These are phyloP conservation scores for Pecten maximus DNA, from an alignment of 2,888 invertebrate genomes.

Conservation along the genomic window DNA sequence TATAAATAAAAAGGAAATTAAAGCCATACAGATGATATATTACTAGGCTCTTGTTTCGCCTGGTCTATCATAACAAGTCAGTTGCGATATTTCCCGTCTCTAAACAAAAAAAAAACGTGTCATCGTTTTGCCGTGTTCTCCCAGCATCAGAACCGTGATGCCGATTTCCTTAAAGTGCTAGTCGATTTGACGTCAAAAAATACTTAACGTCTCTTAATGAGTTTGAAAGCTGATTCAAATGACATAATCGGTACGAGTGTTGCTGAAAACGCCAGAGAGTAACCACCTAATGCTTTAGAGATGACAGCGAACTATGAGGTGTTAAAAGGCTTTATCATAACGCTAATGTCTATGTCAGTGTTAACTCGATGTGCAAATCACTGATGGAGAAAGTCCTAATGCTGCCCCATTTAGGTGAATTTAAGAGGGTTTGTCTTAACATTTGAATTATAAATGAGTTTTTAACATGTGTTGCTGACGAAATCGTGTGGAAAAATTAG, in stretches of 20 bases:
- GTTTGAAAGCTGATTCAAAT: slow-evolving; percentile 16
- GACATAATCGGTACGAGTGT: slow-evolving; percentile 8
- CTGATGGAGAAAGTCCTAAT: background rate
- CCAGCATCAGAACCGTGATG: background rate
- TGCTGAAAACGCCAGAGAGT: background rate
- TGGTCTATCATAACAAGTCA: background rate
- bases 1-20: background rate
- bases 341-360: background rate
- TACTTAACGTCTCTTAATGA: background rate
- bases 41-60: background rate
- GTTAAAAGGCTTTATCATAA: background rate
- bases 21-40: background rate
- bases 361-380: background rate
- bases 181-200: slow-evolving; percentile 23
- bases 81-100: background rate
- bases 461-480: background rate
- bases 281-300: background rate
- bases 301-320: background rate
- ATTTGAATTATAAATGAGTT: background rate
- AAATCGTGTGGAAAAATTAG: no score
- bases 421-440: background rate
- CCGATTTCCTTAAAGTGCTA: background rate
- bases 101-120: background rate
- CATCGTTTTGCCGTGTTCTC: background rate
- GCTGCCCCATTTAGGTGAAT: background rate